A percentile compares a stretch with the other conserved stretches of the same genome.
These are phyloP conservation scores for Calosoma granatense DNA, from an alignment of 1,140 invertebrate genomes.

Conservation along the genomic window DNA sequence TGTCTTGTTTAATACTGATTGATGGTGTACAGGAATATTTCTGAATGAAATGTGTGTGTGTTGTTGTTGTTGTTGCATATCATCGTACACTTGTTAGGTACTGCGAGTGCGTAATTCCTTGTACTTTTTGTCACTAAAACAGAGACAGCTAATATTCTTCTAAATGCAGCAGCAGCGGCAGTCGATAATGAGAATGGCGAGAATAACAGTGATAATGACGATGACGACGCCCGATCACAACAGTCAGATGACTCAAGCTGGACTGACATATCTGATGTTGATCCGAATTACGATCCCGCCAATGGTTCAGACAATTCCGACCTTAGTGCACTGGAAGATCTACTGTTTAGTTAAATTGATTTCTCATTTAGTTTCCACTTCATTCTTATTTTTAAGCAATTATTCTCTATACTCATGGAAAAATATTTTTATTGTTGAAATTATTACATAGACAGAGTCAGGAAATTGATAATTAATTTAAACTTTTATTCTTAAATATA, in stretches of 20 bases:
- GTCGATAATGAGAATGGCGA: slow-evolving; percentile 12
- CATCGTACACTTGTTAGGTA: too few relatives aligned
- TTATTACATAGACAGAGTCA: too few relatives aligned
- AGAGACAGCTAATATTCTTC: slow-evolving; percentile 6
- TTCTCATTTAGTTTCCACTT: neutral
- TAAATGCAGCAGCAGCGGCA: neutral
- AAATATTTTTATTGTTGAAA: too few relatives aligned
- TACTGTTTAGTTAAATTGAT: slow-evolving; percentile 11
- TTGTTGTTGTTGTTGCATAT: neutral
- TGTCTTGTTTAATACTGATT: neutral
- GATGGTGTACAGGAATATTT: slow-evolving; percentile 7
- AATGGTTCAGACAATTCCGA: slow-evolving; percentile 13
- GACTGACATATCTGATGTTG: slow-evolving; percentile 14
- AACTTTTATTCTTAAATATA: too few relatives aligned
- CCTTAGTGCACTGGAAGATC: slow-evolving; percentile 16
- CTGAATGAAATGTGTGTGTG: slow-evolving; percentile 9
- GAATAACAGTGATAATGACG: slow-evolving; percentile 20
- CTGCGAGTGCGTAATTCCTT: neutral
- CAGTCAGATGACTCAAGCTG: slow-evolving; percentile 12
- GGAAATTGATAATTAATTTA: too few relatives aligned
- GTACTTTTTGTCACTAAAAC: slow-evolving; percentile 1
- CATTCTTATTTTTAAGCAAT: too few relatives aligned
- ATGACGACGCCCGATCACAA: neutral
- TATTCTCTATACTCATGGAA: too few relatives aligned
- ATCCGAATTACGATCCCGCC: slow-evolving; percentile 13